phyloP scores from a whole-genome alignment of 2,797 vertebrate species.

The Calcarius lapponicus region DNA sequence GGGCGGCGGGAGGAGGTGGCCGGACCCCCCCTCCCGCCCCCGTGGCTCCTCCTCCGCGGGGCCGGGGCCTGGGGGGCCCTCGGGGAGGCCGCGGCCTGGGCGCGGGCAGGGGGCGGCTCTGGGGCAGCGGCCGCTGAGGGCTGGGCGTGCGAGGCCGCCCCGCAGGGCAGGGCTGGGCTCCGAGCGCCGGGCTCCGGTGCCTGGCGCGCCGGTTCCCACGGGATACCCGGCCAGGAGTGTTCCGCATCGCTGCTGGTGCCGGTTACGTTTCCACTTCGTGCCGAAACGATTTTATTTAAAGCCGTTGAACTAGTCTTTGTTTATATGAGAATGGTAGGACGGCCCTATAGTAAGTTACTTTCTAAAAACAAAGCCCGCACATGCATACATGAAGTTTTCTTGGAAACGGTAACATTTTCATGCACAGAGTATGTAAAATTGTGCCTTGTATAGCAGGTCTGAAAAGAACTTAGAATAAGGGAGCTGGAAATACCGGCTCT shows the following conservation, averaged over 20 bases:
- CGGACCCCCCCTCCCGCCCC: not conserved
- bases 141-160: not conserved
- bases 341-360: not conserved
- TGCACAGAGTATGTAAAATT: not conserved
- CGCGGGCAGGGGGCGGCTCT: not conserved
- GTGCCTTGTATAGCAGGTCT: not conserved
- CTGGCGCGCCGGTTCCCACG: rapidly evolving
- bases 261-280: rapidly evolving
- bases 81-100: not conserved
- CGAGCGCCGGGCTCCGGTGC: not conserved
- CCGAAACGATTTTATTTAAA: not conserved
- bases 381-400: not conserved
- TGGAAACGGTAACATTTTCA: not conserved
- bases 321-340: not conserved
- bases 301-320: not conserved
- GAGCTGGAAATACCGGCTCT: not conserved
- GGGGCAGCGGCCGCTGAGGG: not conserved
- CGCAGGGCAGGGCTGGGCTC: not conserved
- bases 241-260: not conserved
- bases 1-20: not conserved
- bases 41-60: not conserved
- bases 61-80: too few species aligned
- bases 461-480: rapidly evolving
- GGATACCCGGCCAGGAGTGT: rapidly evolving
- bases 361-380: not conserved